These are phyloP conservation scores for Troides aeacus DNA, from an alignment of 2,888 invertebrate species.

Conservation along the genomic window DNA sequence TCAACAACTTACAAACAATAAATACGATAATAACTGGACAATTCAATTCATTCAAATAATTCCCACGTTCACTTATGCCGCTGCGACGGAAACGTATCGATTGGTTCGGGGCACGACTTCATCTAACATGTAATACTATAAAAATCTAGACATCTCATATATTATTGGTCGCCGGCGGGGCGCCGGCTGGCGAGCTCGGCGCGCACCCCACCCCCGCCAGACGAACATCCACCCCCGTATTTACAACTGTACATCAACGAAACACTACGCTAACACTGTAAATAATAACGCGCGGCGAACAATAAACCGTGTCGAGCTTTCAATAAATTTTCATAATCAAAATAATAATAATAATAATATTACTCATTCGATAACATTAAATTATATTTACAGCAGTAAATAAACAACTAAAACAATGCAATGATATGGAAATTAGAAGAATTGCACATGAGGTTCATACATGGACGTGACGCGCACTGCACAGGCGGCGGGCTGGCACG, in stretches of 20 bases:
- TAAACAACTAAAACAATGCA: slow-evolving; percentile 70
- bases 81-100: slow-evolving; percentile 49
- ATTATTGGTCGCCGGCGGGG: slow-evolving; percentile 17
- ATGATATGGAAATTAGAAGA: slow-evolving; percentile 76
- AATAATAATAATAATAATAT: slow-evolving; percentile 37
- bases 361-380: slow-evolving; percentile 58
- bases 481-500: slow-evolving; percentile 53
- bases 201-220: slow-evolving; percentile 42
- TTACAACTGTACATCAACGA: slow-evolving; percentile 78
- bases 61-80: slow-evolving; percentile 53
- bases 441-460: slow-evolving; percentile 75
- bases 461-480: slow-evolving; percentile 71
- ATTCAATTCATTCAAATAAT: slow-evolving; percentile 65
- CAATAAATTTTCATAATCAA: slow-evolving; percentile 67
- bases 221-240: slow-evolving; percentile 63
- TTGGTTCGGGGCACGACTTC: slow-evolving; percentile 34
- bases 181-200: neutral
- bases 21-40: slow-evolving; percentile 73
- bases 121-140: slow-evolving; percentile 32
- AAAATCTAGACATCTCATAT: slow-evolving; percentile 30
- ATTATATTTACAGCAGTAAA: slow-evolving; percentile 76
- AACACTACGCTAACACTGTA: slow-evolving; percentile 65
- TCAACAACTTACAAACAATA: slow-evolving; percentile 76
- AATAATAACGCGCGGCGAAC: slow-evolving; percentile 69
- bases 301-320: slow-evolving; percentile 66